Evolutionary conservation across 2,797 vertebrate genomes (phyloP), one percentile per base, ranked within the genome.

Genomic region (Betta splendens): DNA sequence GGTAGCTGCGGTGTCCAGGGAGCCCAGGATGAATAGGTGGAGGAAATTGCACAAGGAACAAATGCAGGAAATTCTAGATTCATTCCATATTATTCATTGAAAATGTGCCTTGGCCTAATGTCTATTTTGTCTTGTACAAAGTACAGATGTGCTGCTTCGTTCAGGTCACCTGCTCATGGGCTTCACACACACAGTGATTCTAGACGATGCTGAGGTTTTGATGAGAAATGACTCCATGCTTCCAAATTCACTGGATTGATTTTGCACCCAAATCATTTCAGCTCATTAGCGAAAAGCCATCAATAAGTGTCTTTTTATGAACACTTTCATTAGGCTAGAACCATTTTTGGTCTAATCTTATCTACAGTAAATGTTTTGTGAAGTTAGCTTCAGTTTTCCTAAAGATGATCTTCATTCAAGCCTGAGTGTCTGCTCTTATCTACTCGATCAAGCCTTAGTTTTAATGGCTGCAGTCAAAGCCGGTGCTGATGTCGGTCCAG

Each of bases 61-160:
- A 75, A 76, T 17, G 17, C 62, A 75, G 85, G 77, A 85, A 76
- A 78, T 75, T 64, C 55, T 39, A 21, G 46, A 64, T 72, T 68
- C 64, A 69, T 80, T 77, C 51, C 40, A 40, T 72, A 44, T 75
- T 55, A 52, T 70, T 74, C 44, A 71, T 31, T 25, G 38, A 61
- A 65, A 64, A 28, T 21, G 32, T 33, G 25, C 49, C 16, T 40
- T 9, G 13, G 18, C 28, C 36, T n/a, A 49, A 54, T 42, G n/a
- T 45, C 23, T 23, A 39, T 56, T 69, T 71, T 9, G 36, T 5
- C 17, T 32, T 21, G 23, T 55, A 55, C 10, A 22, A 12, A 22
- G 18, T n/a, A 2, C 25, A 57, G 4, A 33, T 21, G 17, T 15
- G 1, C 20, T 40, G 1, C 5, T 25, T 42, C 16, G 7, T 54